These are phyloP conservation scores for Psammodynastes pulverulentus DNA, from an alignment of 2,113 vertebrate genomes.

Conservation along the genomic window DNA sequence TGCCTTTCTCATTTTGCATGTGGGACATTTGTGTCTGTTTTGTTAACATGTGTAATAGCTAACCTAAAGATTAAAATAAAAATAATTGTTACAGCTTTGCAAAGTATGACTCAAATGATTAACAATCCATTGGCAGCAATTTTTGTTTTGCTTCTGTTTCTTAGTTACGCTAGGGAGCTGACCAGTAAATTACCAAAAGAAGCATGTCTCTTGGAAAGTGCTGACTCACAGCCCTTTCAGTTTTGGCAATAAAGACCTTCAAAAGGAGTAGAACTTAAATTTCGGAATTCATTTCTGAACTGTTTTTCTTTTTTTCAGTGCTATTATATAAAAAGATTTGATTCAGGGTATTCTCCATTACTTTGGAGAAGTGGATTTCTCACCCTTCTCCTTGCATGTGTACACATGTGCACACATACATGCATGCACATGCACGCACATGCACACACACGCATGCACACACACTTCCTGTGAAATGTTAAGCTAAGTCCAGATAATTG, in stretches of 20 bases:
- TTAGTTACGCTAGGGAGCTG: slow-evolving; percentile 20
- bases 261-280: not conserved
- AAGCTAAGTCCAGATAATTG: not conserved
- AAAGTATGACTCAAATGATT: not conserved
- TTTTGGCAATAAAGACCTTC: not conserved
- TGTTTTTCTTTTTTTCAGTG: not conserved
- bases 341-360: not conserved
- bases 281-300: not conserved
- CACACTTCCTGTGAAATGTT: not conserved
- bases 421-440: too few species aligned
- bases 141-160: slow-evolving; percentile 30
- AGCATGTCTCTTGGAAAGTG: slow-evolving; percentile 22
- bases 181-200: slow-evolving; percentile 14
- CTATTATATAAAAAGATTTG: not conserved
- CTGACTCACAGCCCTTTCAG: slow-evolving; percentile 2
- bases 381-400: not conserved
- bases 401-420: not conserved
- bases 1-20: not conserved
- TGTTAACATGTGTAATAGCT: not conserved
- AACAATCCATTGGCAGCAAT: slow-evolving; percentile 17
- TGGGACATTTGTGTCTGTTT: not conserved
- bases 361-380: not conserved
- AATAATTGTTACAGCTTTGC: not conserved
- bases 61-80: not conserved
- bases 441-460: not conserved